Percentiles rank a stretch among this genome's conserved stretches.
Conservation (phyloP, 2,797 vertebrate species). For the Argyrosomus regius region DNA sequence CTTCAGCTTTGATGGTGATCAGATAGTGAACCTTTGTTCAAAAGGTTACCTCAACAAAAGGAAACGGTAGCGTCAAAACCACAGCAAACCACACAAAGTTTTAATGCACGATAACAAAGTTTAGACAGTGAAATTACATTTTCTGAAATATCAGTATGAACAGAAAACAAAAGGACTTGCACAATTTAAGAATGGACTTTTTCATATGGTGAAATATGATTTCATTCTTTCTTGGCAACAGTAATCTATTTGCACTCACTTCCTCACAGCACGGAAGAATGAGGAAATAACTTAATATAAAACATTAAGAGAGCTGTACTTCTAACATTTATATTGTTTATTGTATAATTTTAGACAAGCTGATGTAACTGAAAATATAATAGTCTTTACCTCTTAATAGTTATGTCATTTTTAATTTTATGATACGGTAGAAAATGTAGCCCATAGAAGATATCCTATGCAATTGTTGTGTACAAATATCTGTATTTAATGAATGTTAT, state of each 20-base stretch:
- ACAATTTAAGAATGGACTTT: conserved; percentile 27
- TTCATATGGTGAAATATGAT: conserved; percentile 40
- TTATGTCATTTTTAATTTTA: not conserved
- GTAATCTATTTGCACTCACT: conserved; percentile 26
- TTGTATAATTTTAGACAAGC: not conserved
- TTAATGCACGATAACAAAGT: not conserved
- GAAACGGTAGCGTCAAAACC: conserved; percentile 18
- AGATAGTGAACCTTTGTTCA: not conserved
- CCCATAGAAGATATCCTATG: not conserved
- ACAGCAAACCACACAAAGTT: not conserved
- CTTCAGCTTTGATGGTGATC: conserved; percentile 7
- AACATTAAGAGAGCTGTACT: not conserved
- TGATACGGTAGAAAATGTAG: not conserved
- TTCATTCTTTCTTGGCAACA: not conserved
- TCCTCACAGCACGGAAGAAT: conserved; percentile 26
- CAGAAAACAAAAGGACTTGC: conserved; percentile 1
- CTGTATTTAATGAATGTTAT: not conserved
- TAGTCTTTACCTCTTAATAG: not conserved
- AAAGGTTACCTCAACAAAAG: conserved; percentile 17
- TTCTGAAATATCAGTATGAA: not conserved
- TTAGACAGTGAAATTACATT: not conserved
- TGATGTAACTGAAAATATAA: not conserved
- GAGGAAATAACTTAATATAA: conserved; percentile 48
- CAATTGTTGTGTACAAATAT: not conserved
- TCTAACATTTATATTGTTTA: not conserved